Evolutionary conservation across 2,797 vertebrate genomes (phyloP), one percentile per base, ranked within the genome.

Genomic region (Eulemur coronatus): DNA sequence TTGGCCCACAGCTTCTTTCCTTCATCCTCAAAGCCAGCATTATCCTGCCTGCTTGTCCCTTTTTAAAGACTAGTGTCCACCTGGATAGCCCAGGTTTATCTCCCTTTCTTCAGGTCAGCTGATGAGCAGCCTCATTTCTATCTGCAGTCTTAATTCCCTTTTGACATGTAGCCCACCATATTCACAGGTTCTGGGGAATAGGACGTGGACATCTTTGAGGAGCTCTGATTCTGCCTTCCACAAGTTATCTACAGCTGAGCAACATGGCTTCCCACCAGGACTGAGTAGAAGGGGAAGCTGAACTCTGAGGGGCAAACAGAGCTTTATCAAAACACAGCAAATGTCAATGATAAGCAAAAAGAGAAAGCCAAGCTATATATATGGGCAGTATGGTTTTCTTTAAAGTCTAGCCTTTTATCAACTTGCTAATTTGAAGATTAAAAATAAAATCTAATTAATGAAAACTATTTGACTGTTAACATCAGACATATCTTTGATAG

Each of bases 341-440:
- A 35, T 52, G 28, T 48, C 46, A 69, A 69, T n/a, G 43, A 81
- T 18, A 61, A 63, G 11, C 46, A 84, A 43, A 75, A 95, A 80
- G 18, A 85, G 41, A 84, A 88, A 84, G 26, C 22, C 28, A 63
- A 43, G 15, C 26, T 82, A 26, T 5, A 13, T 26, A 28, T 63
- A 48, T 89, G 4, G 2, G 8, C 14, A 17, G 30, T 75, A n/a
- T 33, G 9, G 0, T 63, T 63, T 24, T 35, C 52, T 88, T 35
- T n/a, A 50, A 82, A 50, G 38, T 87, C 33, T 78, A 33, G 63
- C 5, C 6, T 55, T 90, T 75, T 48, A 90, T 70, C 78, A 94
- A n/a, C 12, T 76, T 69, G 33, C 30, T 96, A 18, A 85, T 38
- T 89, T 84, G 24, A 94, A 84, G 91, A 89, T 95, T 81, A 84